Base-by-base conservation (phyloP, 92 coral and sea anemone species). In the Zoanthus sociatus region DNA sequence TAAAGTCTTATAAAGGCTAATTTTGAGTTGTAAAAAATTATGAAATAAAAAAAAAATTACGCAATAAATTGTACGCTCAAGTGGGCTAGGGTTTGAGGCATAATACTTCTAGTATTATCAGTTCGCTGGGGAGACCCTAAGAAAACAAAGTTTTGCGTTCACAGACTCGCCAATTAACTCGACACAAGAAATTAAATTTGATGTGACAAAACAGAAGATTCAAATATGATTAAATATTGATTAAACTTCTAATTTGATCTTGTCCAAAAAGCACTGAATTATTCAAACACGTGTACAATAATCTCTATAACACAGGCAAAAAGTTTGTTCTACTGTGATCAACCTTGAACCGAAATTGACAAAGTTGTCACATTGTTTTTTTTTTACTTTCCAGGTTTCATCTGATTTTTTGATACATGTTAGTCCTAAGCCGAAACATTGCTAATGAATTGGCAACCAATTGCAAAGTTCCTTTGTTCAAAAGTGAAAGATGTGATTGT, bases 51-150 rank as follows among this genome's bases (percentile, higher is more conserved):
- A 0, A 58, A 58, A 58, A 58, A 53, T 53, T 14, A 58, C 66
- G 1, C 66, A 58, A 58, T 58, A 58, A 58, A 58, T 58, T 58
- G 66, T 58, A 58, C 5, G 66, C 66, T 58, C 66, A 58, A 58
- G 66, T 11, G 66, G 66, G 66, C 66, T 58, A 58, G 66, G 66
- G 66, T 58, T 58, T 58, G 66, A 58, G 66, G 66, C 66, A 58
- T 58, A 58, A 58, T 58, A 58, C 66, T 58, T 58, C 66, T 58
- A 58, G 66, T 6, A 58, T 61, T 61, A 61, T 61, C 68, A 61
- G 68, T 61, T 61, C 68, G 68, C 68, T 9, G 68, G 68, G 68
- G 68, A 61, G 68, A 61, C 68, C 68, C 68, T 61, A 61, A 61
- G 68, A 16, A 61, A 61, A 61, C 68, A 61, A 61, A 61, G 68